These are phyloP conservation scores for Zosterops pallidus DNA, from an alignment of 2,113 vertebrate species.

Conservation along the genomic window DNA sequence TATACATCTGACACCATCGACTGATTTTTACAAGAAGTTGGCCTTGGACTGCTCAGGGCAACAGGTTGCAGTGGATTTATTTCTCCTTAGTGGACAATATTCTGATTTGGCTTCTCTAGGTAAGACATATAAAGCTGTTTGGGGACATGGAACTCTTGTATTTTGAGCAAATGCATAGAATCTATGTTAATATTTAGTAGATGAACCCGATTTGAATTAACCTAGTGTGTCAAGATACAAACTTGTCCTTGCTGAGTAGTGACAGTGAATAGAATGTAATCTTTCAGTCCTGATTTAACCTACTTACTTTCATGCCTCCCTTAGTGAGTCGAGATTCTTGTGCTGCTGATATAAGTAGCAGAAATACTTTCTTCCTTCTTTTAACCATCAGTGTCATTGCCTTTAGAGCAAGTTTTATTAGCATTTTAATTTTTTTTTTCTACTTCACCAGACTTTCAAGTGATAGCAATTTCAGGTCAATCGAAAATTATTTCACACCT, in stretches of 20 bases:
- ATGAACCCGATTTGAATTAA: background rate
- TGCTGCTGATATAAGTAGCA: background rate
- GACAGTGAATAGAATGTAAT: background rate
- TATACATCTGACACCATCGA: constrained; percentile 90
- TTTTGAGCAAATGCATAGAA: background rate
- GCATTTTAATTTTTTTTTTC: background rate
- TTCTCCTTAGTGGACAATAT: constrained; percentile 92
- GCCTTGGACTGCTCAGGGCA: constrained; percentile 97
- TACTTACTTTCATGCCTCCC: background rate
- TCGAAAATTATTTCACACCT: background rate
- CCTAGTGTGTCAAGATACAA: background rate
- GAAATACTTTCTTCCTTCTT: background rate
- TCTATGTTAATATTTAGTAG: background rate
- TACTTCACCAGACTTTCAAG: background rate
- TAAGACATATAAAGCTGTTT: constrained; percentile 52
- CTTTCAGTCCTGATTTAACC: background rate
- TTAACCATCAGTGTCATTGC: background rate
- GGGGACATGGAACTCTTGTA: background rate
- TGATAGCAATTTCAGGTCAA: background rate
- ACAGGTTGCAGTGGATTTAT: constrained; percentile 94
- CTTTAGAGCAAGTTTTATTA: background rate
- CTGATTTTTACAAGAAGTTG: constrained; percentile 98
- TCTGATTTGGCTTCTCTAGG: constrained; percentile 93
- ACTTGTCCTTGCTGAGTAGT: background rate
- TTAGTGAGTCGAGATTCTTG: background rate